A percentile compares a stretch with the other conserved stretches of the same genome.
Evolutionary conservation across 2,113 vertebrate genomes (phyloP).

Genomic region (Morone saxatilis): DNA sequence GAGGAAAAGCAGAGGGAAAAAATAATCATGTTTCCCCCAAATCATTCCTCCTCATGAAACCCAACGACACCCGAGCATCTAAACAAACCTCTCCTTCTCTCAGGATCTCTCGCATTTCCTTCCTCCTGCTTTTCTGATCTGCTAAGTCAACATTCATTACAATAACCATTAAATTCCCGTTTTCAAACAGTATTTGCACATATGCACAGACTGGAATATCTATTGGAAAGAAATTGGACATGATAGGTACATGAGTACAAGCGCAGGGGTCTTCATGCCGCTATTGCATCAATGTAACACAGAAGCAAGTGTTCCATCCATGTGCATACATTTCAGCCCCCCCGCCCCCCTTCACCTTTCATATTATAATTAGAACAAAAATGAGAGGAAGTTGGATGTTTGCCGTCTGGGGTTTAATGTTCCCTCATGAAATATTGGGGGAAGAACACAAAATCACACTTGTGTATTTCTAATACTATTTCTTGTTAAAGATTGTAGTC

Average conservation of each 20-base stretch:
- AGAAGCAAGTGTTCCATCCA: constrained; percentile 48
- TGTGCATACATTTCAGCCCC: constrained; percentile 33
- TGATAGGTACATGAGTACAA: constrained; percentile 80
- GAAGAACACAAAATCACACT: constrained; percentile 64
- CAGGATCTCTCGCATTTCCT: constrained; percentile 51
- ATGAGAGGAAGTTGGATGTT: constrained; percentile 67
- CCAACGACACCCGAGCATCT: constrained; percentile 70
- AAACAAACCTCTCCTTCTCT: constrained; percentile 74
- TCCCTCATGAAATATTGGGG: constrained; percentile 64
- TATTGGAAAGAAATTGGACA: constrained; percentile 80
- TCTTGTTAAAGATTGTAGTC: constrained; percentile 67
- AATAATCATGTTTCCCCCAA: constrained; percentile 84
- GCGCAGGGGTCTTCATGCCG: constrained; percentile 62
- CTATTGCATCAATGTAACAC: constrained; percentile 51
- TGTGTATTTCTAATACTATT: constrained; percentile 70
- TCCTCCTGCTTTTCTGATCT: constrained; percentile 71
- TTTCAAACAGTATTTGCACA: constrained; percentile 71
- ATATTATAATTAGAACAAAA: constrained; percentile 80
- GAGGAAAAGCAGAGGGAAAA: constrained; percentile 79
- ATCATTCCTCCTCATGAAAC: constrained; percentile 78
- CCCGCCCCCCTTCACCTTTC: constrained; percentile 57
- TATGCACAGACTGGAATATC: constrained; percentile 55
- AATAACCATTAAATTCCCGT: constrained; percentile 82
- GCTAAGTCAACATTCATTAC: constrained; percentile 83
- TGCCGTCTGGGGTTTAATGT: constrained; percentile 71